Percentiles rank a stretch among this genome's conserved stretches.
These are phyloP conservation scores for rat (Rattus norvegicus) DNA, from an alignment of 2,113 vertebrate genomes.

Conservation along the genomic window GRCr8 NC_086027.1:115551001-115551500, in stretches of 20 bases:
- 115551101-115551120: not conserved
- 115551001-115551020: not conserved
- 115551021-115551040: not conserved
- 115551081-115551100: not conserved
- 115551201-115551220: not conserved
- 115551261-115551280: not conserved
- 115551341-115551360: not conserved
- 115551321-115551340: not conserved
- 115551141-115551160: not conserved
- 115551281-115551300: not conserved
- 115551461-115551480: no score
- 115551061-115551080: not conserved
- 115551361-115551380: not conserved
- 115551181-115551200: not conserved
- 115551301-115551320: not conserved
- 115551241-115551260: not conserved
- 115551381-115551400: not conserved
- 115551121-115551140: not conserved
- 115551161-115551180: not conserved
- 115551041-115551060: not conserved
- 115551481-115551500: no score
- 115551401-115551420: not conserved
- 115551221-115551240: not conserved
- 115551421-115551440: not conserved
- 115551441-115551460: no score